Conservation (phyloP, 2,113 vertebrate species). For the Odocoileus virginianus region DNA sequence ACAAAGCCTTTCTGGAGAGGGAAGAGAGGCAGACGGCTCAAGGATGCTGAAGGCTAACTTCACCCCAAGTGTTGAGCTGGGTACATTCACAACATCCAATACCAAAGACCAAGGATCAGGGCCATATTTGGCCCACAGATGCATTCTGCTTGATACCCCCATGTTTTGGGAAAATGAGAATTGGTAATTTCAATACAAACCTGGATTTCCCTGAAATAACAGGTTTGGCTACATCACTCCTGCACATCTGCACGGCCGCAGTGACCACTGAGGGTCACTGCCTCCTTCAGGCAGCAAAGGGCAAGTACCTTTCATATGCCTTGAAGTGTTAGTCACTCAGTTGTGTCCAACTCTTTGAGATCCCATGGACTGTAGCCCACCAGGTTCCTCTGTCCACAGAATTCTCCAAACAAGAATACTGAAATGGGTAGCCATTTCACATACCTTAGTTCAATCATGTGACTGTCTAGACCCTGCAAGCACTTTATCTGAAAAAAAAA, state of each 20-base stretch:
- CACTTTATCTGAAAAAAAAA: no score
- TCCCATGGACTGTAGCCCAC: neutral
- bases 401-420: neutral
- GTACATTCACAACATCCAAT: accelerated
- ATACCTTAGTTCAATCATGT: neutral
- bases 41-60: neutral
- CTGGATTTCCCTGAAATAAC: neutral
- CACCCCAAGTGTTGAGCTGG: accelerated
- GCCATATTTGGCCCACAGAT: neutral
- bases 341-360: neutral
- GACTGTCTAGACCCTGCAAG: no score
- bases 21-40: neutral
- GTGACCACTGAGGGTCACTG: no score
- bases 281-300: neutral
- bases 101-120: accelerated
- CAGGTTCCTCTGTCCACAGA: neutral
- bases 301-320: neutral
- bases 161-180: neutral
- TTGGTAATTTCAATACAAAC: neutral
- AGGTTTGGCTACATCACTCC: no score
- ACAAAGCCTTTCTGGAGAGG: neutral
- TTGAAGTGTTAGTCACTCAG: neutral
- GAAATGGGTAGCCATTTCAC: neutral
- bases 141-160: accelerated
- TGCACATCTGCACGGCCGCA: accelerated